phyloP scores from a whole-genome alignment of 1,140 invertebrate species.

The Aphaenogaster ashmeadi region DNA sequence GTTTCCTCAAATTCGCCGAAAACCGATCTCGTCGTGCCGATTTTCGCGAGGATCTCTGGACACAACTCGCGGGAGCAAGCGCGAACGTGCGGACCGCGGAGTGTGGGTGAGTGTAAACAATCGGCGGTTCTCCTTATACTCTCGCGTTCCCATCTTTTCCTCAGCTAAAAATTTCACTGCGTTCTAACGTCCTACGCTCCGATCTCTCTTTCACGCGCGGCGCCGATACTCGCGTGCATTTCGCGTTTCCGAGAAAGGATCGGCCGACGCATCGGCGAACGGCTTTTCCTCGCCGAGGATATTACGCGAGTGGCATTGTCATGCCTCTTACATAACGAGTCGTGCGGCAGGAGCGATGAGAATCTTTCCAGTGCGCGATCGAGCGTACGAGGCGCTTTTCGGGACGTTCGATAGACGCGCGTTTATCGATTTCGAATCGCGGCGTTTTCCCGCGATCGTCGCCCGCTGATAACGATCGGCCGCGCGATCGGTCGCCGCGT shows the following conservation, averaged over 20 bases:
- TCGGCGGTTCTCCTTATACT: neutral
- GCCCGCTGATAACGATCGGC: slow-evolving; percentile 2
- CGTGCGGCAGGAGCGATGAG: slow-evolving; percentile 73
- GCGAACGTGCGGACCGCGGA: neutral
- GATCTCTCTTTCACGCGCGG: slow-evolving; percentile 32
- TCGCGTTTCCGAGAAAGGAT: slow-evolving; percentile 54
- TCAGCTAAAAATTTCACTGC: slow-evolving; percentile 16
- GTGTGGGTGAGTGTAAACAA: slow-evolving; percentile 72
- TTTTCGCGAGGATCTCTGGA: neutral
- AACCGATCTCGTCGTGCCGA: neutral
- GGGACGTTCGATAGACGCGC: neutral
- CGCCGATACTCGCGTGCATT: neutral
- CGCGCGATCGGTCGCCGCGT: neutral
- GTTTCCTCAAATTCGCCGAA: neutral
- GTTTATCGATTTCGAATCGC: neutral
- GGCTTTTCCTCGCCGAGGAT: slow-evolving; percentile 70
- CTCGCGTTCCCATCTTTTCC: neutral
- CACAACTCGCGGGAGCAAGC: neutral
- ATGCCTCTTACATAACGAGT: slow-evolving; percentile 71
- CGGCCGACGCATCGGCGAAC: slow-evolving; percentile 54
- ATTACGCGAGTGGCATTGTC: slow-evolving; percentile 77
- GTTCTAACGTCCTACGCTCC: neutral
- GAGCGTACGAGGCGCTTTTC: slow-evolving; percentile 25
- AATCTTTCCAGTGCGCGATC: slow-evolving; percentile 74
- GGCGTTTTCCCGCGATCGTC: neutral